Conservation (phyloP, 2,888 invertebrate species). For the Phaonia tiefii region DNA sequence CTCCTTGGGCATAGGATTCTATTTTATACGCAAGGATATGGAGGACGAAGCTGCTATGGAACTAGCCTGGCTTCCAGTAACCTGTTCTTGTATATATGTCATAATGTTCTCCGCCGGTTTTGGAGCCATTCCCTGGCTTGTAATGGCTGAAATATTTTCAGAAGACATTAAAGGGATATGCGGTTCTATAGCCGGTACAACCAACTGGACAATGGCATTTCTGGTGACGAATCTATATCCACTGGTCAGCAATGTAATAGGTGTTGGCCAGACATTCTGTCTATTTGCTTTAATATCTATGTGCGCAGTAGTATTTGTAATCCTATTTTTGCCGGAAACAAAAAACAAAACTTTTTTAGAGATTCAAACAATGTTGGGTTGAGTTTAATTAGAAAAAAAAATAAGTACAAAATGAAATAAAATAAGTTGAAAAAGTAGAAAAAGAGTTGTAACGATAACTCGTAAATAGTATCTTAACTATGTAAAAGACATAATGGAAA, state of each 20-base stretch:
- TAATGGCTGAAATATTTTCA: constrained; percentile 89
- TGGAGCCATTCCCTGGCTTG: constrained; percentile 91
- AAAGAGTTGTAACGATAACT: no score
- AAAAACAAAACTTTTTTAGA: constrained; percentile 80
- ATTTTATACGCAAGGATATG: constrained; percentile 82
- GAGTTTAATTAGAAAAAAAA: no score
- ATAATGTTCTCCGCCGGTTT: constrained; percentile 91
- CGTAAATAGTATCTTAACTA: no score
- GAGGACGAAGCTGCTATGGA: constrained; percentile 79
- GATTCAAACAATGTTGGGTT: constrained; percentile 76
- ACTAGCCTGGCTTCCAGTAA: constrained; percentile 88
- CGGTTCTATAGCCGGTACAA: constrained; percentile 88
- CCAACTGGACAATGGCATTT: constrained; percentile 91
- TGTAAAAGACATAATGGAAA: no score
- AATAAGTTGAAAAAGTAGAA: no score
- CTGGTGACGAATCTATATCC: constrained; percentile 88
- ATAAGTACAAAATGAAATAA: no score
- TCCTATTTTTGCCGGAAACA: constrained; percentile 84
- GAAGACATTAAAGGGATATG: constrained; percentile 89
- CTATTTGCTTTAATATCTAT: constrained; percentile 86
- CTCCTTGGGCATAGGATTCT: constrained; percentile 86
- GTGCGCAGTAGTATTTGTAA: constrained; percentile 85
- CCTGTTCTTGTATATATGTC: constrained; percentile 88
- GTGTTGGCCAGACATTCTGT: constrained; percentile 87
- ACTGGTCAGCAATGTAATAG: constrained; percentile 82